These are phyloP conservation scores for Tapirus terrestris DNA, from an alignment of 2,113 vertebrate species.

Conservation along the genomic window DNA sequence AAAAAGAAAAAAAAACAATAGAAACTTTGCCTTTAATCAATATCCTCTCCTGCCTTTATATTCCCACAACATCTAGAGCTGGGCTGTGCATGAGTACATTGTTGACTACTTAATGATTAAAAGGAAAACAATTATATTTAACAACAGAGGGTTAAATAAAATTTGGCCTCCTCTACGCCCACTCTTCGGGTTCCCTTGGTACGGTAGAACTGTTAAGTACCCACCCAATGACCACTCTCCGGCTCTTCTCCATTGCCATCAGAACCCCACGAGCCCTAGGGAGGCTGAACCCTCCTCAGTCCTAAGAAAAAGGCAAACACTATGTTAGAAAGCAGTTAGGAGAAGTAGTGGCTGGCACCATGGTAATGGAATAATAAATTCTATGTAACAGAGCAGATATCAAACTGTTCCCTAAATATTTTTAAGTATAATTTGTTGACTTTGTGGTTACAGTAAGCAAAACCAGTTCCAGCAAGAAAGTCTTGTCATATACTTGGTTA, in stretches of 20 bases:
- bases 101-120: not conserved
- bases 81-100: not conserved
- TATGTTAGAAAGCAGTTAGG: not conserved
- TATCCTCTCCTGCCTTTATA: not conserved
- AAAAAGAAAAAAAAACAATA: not conserved
- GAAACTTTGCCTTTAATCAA: not conserved
- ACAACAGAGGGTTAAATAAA: not conserved
- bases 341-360: not conserved
- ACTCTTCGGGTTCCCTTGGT: not conserved
- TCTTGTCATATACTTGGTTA: not conserved
- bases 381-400: not conserved
- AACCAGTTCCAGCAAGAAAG: not conserved
- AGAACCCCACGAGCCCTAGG: not conserved
- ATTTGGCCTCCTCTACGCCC: not conserved
- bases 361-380: not conserved
- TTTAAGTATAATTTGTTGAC: not conserved
- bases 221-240: not conserved
- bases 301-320: not conserved
- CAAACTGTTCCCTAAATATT: not conserved
- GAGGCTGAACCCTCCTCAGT: not conserved
- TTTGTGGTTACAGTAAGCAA: not conserved
- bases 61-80: not conserved
- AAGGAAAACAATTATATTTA: not conserved
- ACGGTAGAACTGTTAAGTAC: not conserved
- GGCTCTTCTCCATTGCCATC: not conserved